phyloP scores from a whole-genome alignment of 2,888 invertebrate genomes.

The Sinelater perroti region DNA sequence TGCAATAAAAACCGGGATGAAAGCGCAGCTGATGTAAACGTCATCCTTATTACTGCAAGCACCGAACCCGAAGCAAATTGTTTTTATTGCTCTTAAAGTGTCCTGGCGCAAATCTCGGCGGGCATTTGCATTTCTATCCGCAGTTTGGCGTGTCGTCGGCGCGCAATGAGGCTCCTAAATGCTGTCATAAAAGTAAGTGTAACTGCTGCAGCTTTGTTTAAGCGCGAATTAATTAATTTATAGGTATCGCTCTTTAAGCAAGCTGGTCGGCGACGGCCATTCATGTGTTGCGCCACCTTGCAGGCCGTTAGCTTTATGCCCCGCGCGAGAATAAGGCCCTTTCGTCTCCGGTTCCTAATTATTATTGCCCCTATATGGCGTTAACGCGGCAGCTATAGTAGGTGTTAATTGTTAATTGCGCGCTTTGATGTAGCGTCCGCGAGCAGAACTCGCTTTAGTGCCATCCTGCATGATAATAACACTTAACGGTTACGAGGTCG shows the following conservation, averaged over 20 bases:
- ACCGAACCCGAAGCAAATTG: conserved; percentile 11
- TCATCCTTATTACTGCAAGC: neutral
- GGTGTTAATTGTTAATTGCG: conserved; percentile 31
- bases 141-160: conserved; percentile 33
- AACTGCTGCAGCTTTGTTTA: conserved; percentile 48
- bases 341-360: conserved; percentile 35
- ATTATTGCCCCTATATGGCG: conserved; percentile 26
- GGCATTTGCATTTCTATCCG: conserved; percentile 37
- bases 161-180: conserved; percentile 40
- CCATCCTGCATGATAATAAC: conserved; percentile 4
- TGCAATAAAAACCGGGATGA: too few relatives aligned
- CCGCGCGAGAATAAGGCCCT: conserved; percentile 22
- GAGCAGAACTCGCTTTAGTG: conserved; percentile 10
- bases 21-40: too few relatives aligned
- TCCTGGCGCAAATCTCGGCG: conserved; percentile 27
- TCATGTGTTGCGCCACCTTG: conserved; percentile 26
- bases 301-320: conserved; percentile 23
- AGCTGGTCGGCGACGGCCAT: conserved; percentile 31
- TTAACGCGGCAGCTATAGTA: conserved; percentile 24
- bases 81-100: conserved; percentile 28
- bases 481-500: conserved; percentile 7
- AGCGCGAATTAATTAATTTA: conserved; percentile 48
- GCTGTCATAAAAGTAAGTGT: conserved; percentile 48
- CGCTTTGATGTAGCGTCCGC: conserved; percentile 6
- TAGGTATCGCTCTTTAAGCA: conserved; percentile 44